Percentiles rank a stretch among this genome's conserved stretches.
These are phyloP conservation scores for Lithophane ornitopus DNA, from an alignment of 2,888 invertebrate species.

Conservation along the genomic window DNA sequence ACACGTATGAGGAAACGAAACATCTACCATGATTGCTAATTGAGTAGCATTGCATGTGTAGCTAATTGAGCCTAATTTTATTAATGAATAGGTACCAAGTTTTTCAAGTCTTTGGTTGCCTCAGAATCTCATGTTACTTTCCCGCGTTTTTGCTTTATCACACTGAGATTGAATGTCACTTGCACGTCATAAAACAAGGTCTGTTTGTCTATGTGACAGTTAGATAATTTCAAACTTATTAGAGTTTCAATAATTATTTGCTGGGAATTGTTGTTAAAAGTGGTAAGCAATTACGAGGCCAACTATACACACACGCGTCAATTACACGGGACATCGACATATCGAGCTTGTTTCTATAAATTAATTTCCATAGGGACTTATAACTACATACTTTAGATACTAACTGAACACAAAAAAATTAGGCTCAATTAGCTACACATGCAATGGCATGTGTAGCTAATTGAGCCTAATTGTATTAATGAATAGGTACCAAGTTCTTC, in stretches of 20 bases:
- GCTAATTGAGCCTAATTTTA: constrained; percentile 8
- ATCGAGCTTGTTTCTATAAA: constrained; percentile 28
- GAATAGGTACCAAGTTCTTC: too few relatives aligned
- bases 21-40: not conserved
- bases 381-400: constrained; percentile 7
- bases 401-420: constrained; percentile 17
- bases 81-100: not conserved
- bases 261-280: not conserved
- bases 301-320: constrained; percentile 29
- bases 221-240: not conserved
- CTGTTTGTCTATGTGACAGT: not conserved
- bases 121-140: not conserved
- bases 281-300: not conserved
- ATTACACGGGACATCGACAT: constrained; percentile 35
- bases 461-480: too few relatives aligned
- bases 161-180: not conserved
- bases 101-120: not conserved
- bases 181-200: not conserved
- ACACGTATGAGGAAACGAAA: not conserved
- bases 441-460: too few relatives aligned
- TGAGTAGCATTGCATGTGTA: too few relatives aligned
- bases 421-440: too few relatives aligned
- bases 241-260: not conserved
- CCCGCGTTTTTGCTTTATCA: not conserved
- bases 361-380: constrained; percentile 33